Evolutionary conservation across 2,113 vertebrate species (phyloP).

Genomic region (Phalacrocorax brasilianus): DNA sequence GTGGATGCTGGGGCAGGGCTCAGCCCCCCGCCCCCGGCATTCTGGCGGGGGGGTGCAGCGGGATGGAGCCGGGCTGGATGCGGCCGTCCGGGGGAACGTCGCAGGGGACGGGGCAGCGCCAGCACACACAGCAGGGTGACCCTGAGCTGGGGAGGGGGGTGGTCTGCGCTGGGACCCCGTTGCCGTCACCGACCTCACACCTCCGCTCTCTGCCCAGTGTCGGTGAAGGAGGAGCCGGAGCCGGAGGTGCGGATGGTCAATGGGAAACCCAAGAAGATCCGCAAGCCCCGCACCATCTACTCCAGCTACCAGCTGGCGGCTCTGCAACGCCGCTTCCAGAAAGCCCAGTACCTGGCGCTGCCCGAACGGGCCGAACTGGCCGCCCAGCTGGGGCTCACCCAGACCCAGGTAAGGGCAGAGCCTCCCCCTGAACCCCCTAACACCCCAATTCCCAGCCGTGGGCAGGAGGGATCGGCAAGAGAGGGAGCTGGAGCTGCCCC

Average conservation of each 20-base stretch:
- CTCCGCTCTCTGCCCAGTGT: conserved; percentile 55
- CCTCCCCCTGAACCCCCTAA: not conserved
- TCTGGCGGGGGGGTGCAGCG: not conserved
- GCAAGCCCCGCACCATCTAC: conserved; percentile 97
- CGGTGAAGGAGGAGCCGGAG: conserved; percentile 95
- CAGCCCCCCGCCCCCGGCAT: not conserved
- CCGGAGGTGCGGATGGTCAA: conserved; percentile 98
- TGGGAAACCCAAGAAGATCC: conserved; percentile 97
- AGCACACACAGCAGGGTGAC: not conserved
- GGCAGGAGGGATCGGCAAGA: not conserved
- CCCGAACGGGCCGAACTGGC: conserved; percentile 96
- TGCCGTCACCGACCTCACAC: not conserved
- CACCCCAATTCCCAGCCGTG: not conserved
- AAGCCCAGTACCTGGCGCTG: conserved; percentile 95
- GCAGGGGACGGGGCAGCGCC: fast-evolving
- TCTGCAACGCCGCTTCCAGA: conserved; percentile 95
- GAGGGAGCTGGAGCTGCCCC: not conserved
- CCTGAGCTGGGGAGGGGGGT: too few species aligned
- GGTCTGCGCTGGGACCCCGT: not conserved
- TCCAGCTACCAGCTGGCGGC: conserved; percentile 98
- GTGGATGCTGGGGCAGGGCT: not conserved
- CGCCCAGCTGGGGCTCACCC: conserved; percentile 94
- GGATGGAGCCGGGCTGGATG: not conserved
- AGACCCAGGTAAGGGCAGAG: conserved; percentile 88
- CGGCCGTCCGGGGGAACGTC: fast-evolving